phyloP scores from a whole-genome alignment of 2,888 invertebrate genomes.

The Hirtodrosophila duncani region DNA sequence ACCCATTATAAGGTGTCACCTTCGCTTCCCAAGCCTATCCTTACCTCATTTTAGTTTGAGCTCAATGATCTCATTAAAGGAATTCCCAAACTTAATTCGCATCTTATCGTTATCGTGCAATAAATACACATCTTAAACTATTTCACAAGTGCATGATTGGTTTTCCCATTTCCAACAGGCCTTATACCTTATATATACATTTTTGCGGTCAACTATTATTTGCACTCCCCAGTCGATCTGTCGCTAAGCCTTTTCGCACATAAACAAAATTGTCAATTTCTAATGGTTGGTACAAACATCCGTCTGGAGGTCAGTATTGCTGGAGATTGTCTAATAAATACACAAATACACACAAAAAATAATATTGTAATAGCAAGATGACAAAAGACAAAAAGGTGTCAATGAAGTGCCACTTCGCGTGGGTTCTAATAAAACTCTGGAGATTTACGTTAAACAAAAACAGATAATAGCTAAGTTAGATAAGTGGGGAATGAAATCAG shows the following conservation, averaged over 20 bases:
- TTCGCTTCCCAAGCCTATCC: no score
- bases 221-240: conserved; percentile 11
- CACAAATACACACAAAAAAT: neutral
- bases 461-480: no score
- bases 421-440: conserved; percentile 22
- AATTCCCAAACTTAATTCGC: conserved; percentile 13
- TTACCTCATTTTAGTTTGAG: no score
- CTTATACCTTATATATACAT: neutral
- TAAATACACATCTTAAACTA: conserved; percentile 16
- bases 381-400: conserved; percentile 10
- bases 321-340: conserved; percentile 10
- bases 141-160: conserved; percentile 35
- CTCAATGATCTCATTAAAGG: conserved; percentile 22
- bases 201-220: conserved; percentile 34
- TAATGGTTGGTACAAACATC: conserved; percentile 48
- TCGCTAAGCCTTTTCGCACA: conserved; percentile 18
- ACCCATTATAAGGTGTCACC: no score
- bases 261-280: conserved; percentile 28
- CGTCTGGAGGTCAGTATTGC: conserved; percentile 14
- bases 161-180: conserved; percentile 9
- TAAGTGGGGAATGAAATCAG: conserved; percentile 41
- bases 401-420: conserved; percentile 15
- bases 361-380: conserved; percentile 8
- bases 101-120: conserved; percentile 1
- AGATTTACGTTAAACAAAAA: no score